Percentiles rank a stretch among this genome's conserved stretches.
phyloP scores from a whole-genome alignment of 2,888 invertebrate species.

The Hofmannophila pseudospretella region DNA sequence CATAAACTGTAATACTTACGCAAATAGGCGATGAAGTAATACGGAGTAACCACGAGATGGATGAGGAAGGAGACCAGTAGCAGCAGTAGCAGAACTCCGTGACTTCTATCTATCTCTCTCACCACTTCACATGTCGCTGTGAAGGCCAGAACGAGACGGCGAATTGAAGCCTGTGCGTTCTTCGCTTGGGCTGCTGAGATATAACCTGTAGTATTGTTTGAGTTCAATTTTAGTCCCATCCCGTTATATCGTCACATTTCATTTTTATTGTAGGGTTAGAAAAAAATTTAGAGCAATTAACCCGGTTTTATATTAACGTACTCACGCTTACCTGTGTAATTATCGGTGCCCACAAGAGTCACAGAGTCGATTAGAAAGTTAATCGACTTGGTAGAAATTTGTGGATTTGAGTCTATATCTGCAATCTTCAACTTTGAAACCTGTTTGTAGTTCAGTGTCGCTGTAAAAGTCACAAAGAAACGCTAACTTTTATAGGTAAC shows the following conservation, averaged over 20 bases:
- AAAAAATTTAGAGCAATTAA: too few relatives aligned
- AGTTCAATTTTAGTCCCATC: too few relatives aligned
- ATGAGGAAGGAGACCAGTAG: conserved; percentile 55
- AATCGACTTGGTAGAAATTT: conserved; percentile 6
- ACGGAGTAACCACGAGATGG: conserved; percentile 72
- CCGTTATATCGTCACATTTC: too few relatives aligned
- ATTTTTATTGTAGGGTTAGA: too few relatives aligned
- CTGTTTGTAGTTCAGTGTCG: neutral
- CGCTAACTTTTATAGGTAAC: too few relatives aligned
- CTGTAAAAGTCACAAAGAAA: neutral
- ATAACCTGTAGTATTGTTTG: too few relatives aligned
- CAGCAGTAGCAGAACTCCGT: conserved; percentile 49
- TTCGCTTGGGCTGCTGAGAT: neutral
- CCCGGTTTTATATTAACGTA: too few relatives aligned
- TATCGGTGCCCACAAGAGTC: neutral
- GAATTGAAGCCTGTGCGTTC: conserved; percentile 23
- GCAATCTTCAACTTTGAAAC: neutral
- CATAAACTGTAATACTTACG: too few relatives aligned
- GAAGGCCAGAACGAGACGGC: conserved; percentile 48
- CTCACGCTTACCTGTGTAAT: neutral
- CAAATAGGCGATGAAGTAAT: conserved; percentile 55
- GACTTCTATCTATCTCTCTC: conserved; percentile 46
- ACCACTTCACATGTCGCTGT: conserved; percentile 54
- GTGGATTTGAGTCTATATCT: neutral
- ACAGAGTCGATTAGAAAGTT: conserved; percentile 11